These are phyloP conservation scores for Chondrosia reniformis DNA, from an alignment of 37 sponge, comb jelly and placozoan species.

Conservation along the genomic window DNA sequence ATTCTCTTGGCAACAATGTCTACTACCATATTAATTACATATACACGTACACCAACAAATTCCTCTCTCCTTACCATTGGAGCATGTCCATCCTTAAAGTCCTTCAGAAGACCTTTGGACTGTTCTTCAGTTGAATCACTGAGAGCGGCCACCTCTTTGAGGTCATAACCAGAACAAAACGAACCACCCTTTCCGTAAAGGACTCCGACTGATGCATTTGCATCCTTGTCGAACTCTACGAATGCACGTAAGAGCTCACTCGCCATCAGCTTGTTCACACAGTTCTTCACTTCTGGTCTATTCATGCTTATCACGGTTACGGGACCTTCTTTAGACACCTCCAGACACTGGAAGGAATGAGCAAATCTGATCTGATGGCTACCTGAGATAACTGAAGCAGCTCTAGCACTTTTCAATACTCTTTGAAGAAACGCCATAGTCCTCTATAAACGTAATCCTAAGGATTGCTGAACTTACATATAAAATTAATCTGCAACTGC, in stretches of 20 bases:
- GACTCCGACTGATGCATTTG: slow-evolving; percentile 21
- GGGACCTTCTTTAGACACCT: too few relatives aligned
- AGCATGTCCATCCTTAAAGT: slow-evolving; percentile 16
- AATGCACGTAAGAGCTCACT: slow-evolving; percentile 45
- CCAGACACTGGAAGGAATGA: too few relatives aligned
- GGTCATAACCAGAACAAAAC: slow-evolving; percentile 77
- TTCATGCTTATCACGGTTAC: too few relatives aligned
- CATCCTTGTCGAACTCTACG: slow-evolving; percentile 30
- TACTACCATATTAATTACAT: background rate
- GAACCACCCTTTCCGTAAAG: slow-evolving; percentile 50
- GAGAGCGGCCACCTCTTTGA: slow-evolving; percentile 40
- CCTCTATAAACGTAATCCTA: too few relatives aligned
- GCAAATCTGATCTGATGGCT: too few relatives aligned
- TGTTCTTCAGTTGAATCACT: background rate
- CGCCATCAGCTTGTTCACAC: slow-evolving; percentile 49
- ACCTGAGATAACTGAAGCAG: too few relatives aligned
- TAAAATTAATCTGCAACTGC: too few relatives aligned
- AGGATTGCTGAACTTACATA: too few relatives aligned
- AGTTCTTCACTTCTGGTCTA: slow-evolving; percentile 52
- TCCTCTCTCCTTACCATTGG: slow-evolving; percentile 41
- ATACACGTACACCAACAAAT: background rate
- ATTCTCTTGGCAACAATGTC: background rate
- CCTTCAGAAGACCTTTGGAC: background rate
- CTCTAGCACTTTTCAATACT: too few relatives aligned
- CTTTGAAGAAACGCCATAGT: too few relatives aligned